These are phyloP conservation scores for Asobara japonica DNA, from an alignment of 1,140 invertebrate species.

Conservation along the genomic window DNA sequence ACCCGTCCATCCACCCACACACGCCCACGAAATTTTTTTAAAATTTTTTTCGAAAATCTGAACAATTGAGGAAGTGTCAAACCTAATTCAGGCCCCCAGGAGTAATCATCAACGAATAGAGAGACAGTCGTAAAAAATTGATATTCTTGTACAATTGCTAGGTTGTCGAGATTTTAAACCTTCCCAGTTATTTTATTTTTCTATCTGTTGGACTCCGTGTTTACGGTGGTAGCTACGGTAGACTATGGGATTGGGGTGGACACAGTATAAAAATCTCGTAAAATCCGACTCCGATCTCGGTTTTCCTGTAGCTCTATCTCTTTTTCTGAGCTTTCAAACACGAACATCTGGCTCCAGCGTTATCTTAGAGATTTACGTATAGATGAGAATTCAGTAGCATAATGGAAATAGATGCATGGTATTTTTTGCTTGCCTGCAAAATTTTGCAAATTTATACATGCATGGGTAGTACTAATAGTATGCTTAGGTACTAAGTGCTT, in stretches of 20 bases:
- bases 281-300: neutral
- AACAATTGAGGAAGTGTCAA: too few species aligned
- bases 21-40: too few species aligned
- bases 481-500: too few species aligned
- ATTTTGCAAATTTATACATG: neutral
- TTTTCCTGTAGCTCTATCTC: neutral
- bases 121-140: neutral
- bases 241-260: neutral
- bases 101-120: neutral
- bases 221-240: conserved; percentile 4
- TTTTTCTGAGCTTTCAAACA: conserved; percentile 25
- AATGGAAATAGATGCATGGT: conserved; percentile 6
- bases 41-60: too few species aligned
- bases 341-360: neutral
- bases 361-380: neutral
- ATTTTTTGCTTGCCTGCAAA: neutral
- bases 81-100: too few species aligned
- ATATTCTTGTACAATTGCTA: neutral
- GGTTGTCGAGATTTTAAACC: neutral
- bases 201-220: neutral
- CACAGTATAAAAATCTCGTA: conserved; percentile 20
- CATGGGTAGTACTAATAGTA: too few species aligned
- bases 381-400: neutral
- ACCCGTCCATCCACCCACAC: too few species aligned
- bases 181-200: neutral